phyloP scores from a whole-genome alignment of 1,140 invertebrate species.

The Macrosteles quadrilineatus region DNA sequence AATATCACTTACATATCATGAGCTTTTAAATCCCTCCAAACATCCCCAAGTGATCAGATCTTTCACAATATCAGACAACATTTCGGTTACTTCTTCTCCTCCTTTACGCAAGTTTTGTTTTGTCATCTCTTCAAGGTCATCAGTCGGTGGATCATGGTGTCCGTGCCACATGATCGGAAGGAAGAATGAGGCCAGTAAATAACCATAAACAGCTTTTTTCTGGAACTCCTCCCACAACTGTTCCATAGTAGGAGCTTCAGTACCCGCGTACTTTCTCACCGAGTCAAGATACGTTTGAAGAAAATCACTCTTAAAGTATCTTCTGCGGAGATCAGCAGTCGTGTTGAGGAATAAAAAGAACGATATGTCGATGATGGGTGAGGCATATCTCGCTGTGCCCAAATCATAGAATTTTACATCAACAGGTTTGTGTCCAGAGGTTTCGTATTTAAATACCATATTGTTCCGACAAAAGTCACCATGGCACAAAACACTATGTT shows the following conservation, averaged over 20 bases:
- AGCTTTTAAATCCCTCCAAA: not conserved
- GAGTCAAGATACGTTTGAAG: slow-evolving; percentile 47
- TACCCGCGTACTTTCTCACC: slow-evolving; percentile 1
- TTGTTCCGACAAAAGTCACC: slow-evolving; percentile 62
- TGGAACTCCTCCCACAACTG: slow-evolving; percentile 2
- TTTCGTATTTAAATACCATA: slow-evolving; percentile 53
- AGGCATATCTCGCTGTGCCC: slow-evolving; percentile 46
- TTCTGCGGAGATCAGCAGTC: slow-evolving; percentile 34
- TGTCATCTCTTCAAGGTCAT: not conserved
- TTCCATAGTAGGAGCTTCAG: slow-evolving; percentile 37
- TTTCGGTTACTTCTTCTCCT: slow-evolving; percentile 44
- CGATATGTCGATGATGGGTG: slow-evolving; percentile 50
- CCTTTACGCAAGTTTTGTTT: not conserved
- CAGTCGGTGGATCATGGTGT: not conserved
- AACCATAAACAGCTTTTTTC: slow-evolving; percentile 17
- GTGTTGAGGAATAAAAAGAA: slow-evolving; percentile 51
- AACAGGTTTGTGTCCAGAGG: slow-evolving; percentile 30
- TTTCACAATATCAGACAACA: not conserved
- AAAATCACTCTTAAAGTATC: slow-evolving; percentile 43
- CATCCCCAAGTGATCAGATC: slow-evolving; percentile 3
- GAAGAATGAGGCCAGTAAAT: not conserved
- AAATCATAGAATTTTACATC: slow-evolving; percentile 51
- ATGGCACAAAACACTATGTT: slow-evolving; percentile 54
- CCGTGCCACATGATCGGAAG: slow-evolving; percentile 2
- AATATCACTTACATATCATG: too few relatives aligned